phyloP scores from a whole-genome alignment of 2,797 vertebrate genomes.

The Coendou prehensilis region DNA sequence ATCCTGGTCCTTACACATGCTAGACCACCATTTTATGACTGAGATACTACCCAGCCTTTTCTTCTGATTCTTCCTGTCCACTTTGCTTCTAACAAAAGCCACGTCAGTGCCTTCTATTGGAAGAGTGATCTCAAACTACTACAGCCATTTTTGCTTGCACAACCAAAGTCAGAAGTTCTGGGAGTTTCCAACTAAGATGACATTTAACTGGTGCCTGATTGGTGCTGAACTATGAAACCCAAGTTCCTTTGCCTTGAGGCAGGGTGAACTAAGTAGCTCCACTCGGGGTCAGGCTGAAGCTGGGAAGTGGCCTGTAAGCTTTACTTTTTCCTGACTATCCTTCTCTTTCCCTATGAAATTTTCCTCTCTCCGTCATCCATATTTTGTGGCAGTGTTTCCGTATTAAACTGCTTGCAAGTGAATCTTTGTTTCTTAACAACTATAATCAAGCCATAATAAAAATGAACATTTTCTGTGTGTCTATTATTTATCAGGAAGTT shows the following conservation, averaged over 20 bases:
- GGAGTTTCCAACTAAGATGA: not conserved
- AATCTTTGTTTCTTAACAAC: not conserved
- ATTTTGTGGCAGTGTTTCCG: not conserved
- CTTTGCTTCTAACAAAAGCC: not conserved
- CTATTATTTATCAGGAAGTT: slow-evolving; percentile 28
- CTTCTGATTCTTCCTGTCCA: not conserved
- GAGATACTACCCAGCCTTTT: not conserved
- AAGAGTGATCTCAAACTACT: not conserved
- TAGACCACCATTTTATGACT: not conserved
- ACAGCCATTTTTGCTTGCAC: not conserved
- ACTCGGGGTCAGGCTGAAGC: not conserved
- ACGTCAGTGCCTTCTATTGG: not conserved
- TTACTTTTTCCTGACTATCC: not conserved
- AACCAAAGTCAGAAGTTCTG: not conserved
- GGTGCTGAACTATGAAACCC: not conserved
- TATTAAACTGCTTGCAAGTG: slow-evolving; percentile 26
- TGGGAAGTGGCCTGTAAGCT: not conserved
- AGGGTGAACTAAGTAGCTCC: not conserved
- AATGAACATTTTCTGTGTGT: not conserved
- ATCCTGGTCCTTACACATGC: not conserved
- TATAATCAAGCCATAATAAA: not conserved
- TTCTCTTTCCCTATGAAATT: not conserved
- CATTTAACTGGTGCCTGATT: not conserved
- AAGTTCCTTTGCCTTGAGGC: not conserved
- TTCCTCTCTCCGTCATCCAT: not conserved